Evolutionary conservation across 1,140 invertebrate genomes (phyloP), one percentile per base, ranked within the genome.

Genomic region (Platyscapa corneri): DNA sequence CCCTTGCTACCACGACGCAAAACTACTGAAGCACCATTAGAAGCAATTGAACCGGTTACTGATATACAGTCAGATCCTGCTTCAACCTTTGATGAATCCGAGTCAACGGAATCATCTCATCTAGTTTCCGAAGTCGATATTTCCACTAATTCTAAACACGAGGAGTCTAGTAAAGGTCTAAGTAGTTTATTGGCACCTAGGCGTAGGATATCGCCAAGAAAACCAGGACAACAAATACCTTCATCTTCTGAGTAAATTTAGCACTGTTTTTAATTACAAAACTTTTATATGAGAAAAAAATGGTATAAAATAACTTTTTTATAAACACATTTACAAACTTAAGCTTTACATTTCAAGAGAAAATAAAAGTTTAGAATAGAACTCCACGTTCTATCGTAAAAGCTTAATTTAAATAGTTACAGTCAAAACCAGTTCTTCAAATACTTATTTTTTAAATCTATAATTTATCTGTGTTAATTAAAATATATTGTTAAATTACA

Each of bases 181-280:
- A 94, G 94, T 67, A 93, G 94, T 82, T 90, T 96, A 16, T 86
- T 96, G 12, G 94, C 94, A 0, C 94, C 95, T 53, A 93, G 95
- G 88, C 94, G 95, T 86, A 94, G 95, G 90, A 90, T 95, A 90
- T 90, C 93, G 32, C 89, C 93, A 42, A 91, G 95, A 91, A 94
- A 94, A 86, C 95, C 95, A 7, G 95, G 95, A 88, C 92, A 92
- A 82, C 64, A 89, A 6, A 87, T 92, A 27, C 67, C 89, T 34
- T 5, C 32, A 2, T 32, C 8, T 6, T 53, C 75, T 53, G 75
- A 53, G 23, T 77, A 77, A 32, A 53, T 10, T 10, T 2, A 53
- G 34, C 34, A 34, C 23, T 14, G 27, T 27, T 23, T 60, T 60
- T 27, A 60, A 60, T 27, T 60, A 5, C 23, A 34, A 67, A 20